These are phyloP conservation scores for Smutsia temminckii DNA, from an alignment of 2,797 vertebrate species.

Conservation along the genomic window DNA sequence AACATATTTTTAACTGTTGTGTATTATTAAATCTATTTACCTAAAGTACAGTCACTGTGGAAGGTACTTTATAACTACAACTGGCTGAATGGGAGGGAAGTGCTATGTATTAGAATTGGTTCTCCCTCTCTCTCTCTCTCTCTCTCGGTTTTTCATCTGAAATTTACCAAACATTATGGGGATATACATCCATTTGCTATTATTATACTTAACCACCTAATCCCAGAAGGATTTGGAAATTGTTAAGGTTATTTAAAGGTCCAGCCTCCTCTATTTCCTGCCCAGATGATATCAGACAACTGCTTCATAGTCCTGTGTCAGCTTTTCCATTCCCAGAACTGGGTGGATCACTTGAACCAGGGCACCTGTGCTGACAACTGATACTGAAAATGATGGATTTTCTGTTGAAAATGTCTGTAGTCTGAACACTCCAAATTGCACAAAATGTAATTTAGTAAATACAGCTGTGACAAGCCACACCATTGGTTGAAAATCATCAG, in stretches of 20 bases:
- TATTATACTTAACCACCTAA: neutral
- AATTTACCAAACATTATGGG: conserved; percentile 51
- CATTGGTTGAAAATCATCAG: conserved; percentile 28
- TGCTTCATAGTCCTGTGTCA: conserved; percentile 64
- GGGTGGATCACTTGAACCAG: conserved; percentile 69
- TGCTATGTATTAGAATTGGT: neutral
- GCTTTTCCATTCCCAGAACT: conserved; percentile 83
- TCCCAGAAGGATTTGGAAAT: conserved; percentile 71
- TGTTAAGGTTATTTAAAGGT: conserved; percentile 67
- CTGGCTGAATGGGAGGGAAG: neutral
- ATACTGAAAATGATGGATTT: conserved; percentile 69
- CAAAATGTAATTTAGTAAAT: conserved; percentile 54
- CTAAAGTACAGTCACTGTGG: neutral
- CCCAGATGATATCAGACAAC: conserved; percentile 71
- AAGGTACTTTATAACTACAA: neutral
- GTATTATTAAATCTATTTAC: neutral
- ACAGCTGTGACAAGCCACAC: neutral
- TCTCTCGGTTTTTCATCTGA: conserved; percentile 42
- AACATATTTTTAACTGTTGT: neutral
- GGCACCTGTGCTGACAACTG: conserved; percentile 80
- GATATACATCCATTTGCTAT: neutral
- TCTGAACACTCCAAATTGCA: conserved; percentile 59
- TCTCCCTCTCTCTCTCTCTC: neutral
- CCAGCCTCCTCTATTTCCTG: conserved; percentile 81
- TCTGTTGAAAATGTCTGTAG: conserved; percentile 76